Conservation (phyloP, 2,113 vertebrate genomes). For the Choloepus hoffmanni region DNA sequence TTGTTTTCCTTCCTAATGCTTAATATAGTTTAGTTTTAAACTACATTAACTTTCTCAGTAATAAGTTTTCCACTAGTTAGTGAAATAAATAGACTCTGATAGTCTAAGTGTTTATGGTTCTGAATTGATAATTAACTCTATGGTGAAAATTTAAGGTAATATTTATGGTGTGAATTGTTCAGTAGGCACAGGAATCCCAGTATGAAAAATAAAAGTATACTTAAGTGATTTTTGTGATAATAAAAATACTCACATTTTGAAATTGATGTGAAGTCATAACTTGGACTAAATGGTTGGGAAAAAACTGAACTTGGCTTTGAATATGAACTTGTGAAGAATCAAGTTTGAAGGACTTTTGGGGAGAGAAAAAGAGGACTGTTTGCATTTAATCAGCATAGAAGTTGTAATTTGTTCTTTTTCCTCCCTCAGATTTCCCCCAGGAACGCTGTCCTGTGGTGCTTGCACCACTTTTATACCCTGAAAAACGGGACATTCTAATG, state of each 20-base stretch:
- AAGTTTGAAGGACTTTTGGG: neutral
- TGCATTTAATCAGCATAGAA: neutral
- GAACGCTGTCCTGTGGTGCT: slow-evolving; percentile 99
- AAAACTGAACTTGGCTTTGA: slow-evolving; percentile 14
- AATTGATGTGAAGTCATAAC: neutral
- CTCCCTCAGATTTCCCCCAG: slow-evolving; percentile 96
- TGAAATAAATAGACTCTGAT: neutral
- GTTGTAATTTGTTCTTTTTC: neutral
- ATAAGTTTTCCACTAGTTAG: neutral
- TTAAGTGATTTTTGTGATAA: neutral
- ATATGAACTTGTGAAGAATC: slow-evolving; percentile 7
- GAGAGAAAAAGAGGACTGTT: neutral
- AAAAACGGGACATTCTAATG: slow-evolving; percentile 99
- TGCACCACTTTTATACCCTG: slow-evolving; percentile 99
- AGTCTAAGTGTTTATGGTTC: neutral
- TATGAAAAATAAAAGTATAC: neutral
- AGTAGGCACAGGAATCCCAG: neutral
- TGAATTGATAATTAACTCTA: neutral
- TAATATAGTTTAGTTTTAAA: slow-evolving; percentile 23
- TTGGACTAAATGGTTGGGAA: neutral
- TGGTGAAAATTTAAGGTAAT: slow-evolving; percentile 1
- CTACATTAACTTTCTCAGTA: neutral
- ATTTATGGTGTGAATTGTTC: neutral
- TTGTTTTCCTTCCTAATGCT: neutral
- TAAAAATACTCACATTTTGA: neutral